These are phyloP conservation scores for Sula dactylatra DNA, from an alignment of 2,113 vertebrate species.

Conservation along the genomic window DNA sequence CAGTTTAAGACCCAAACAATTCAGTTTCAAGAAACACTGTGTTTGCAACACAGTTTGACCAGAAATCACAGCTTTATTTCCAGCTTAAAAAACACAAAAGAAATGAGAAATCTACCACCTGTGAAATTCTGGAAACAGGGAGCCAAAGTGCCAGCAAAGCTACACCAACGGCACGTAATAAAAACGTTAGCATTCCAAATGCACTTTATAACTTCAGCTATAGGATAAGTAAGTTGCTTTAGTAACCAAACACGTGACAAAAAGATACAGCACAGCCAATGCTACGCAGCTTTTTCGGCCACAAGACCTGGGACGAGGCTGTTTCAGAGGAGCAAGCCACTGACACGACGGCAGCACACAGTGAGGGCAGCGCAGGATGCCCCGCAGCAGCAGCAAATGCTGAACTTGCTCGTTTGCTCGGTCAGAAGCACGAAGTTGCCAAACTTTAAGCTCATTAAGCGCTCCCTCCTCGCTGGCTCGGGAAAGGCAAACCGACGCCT, in stretches of 20 bases:
- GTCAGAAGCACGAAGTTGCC: not conserved
- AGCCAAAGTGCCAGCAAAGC: conserved; percentile 37
- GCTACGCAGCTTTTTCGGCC: not conserved
- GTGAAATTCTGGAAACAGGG: not conserved
- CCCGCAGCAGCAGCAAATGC: not conserved
- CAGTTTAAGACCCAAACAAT: not conserved
- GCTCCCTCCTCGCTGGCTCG: not conserved
- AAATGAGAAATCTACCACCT: not conserved
- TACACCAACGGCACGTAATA: conserved; percentile 4
- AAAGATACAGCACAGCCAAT: not conserved
- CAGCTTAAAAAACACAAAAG: not conserved
- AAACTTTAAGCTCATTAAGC: not conserved
- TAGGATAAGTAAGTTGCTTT: not conserved
- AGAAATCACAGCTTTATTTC: conserved; percentile 35
- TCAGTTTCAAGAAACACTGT: not conserved
- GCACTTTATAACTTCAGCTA: conserved; percentile 2
- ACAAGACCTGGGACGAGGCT: not conserved
- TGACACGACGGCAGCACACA: not conserved
- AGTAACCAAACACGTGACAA: not conserved
- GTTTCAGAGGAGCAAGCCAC: not conserved
- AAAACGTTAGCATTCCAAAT: conserved; percentile 21
- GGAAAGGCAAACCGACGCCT: not conserved
- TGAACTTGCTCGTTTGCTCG: fast-evolving
- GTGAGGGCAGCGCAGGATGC: not conserved
- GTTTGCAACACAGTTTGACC: not conserved